Base-by-base conservation (phyloP, 2,888 invertebrate genomes). In the Bombylius discolor region DNA sequence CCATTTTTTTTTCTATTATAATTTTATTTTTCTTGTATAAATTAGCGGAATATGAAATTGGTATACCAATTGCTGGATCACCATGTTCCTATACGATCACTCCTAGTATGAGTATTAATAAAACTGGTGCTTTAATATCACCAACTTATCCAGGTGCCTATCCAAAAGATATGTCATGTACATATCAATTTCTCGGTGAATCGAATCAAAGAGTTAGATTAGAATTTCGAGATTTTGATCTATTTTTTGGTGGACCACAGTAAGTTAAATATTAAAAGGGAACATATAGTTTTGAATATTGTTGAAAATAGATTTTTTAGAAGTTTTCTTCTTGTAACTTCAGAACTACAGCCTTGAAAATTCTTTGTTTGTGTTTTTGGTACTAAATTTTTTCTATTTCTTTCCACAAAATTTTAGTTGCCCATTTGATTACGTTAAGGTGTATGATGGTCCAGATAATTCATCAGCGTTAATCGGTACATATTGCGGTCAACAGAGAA, bases 71-170 rank as follows among this genome's bases (percentile, higher is more conserved):
- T 63, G 87, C 89, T 64, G 85, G 87, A 70, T 84, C 87, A 59
- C 82, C 89, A 66, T 97, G 96, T 79, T 89, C 89, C 71, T 91
- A 88, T 78, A 83, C 85, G 69, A 87, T 94, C 69, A 84, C 89
- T 70, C 74, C 74, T 66, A 74, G 73, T 65, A 81, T 81, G 73
- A 78, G 80, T 72, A 69, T 70, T 64, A 74, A 74, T 68, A 84
- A 84, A 69, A 85, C 84, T 62, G 98, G 98, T 55, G 82, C 84
- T 69, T 86, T 99, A 68, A 79, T 94, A 68, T 95, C 98, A 58
- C 97, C 98, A 60, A 99, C 99, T 60, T 99, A 99, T 80, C 99
- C 99, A 60, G 99, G 99, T 64, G 88, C 94, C 68, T 99, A 99
- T 79, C 98, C 99, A 64, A 97, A 97, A 78, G 90, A 94, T 76